phyloP scores from a whole-genome alignment of 2,888 invertebrate species.

The Zygothrica quintamaculata region DNA sequence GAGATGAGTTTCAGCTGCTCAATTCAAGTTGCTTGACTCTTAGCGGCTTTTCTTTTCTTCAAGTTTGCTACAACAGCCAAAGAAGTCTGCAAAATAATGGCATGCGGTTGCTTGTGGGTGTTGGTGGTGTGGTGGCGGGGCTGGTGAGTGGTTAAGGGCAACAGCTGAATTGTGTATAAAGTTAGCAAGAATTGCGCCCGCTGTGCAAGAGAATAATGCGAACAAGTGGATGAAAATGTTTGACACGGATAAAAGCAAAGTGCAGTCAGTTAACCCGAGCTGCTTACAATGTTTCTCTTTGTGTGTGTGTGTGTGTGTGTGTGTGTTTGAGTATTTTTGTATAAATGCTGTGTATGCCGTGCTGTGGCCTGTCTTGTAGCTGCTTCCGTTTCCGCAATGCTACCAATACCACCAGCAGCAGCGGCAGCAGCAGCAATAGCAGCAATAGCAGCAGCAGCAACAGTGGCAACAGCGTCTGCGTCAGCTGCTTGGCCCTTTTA shows the following conservation, averaged over 20 bases:
- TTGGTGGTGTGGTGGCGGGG: not conserved
- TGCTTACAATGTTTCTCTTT: slow-evolving; percentile 3
- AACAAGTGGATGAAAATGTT: slow-evolving; percentile 80
- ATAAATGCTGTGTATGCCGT: slow-evolving; percentile 52
- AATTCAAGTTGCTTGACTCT: slow-evolving; percentile 7
- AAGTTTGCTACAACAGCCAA: slow-evolving; percentile 49
- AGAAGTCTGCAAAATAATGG: not conserved
- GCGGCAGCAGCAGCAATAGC: slow-evolving; percentile 38
- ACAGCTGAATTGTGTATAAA: not conserved
- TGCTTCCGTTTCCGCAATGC: slow-evolving; percentile 71
- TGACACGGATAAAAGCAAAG: slow-evolving; percentile 74
- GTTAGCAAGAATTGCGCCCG: slow-evolving; percentile 25
- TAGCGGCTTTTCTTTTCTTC: slow-evolving; percentile 57
- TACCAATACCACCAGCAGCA: slow-evolving; percentile 27
- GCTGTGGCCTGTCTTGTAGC: slow-evolving; percentile 71
- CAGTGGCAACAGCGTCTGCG: slow-evolving; percentile 23
- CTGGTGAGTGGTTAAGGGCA: too few relatives aligned
- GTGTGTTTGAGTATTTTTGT: slow-evolving; percentile 7
- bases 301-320: slow-evolving; percentile 14
- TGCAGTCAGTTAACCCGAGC: slow-evolving; percentile 51
- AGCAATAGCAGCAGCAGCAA: slow-evolving; percentile 39
- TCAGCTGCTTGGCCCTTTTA: slow-evolving; percentile 66
- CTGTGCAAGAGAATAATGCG: slow-evolving; percentile 68
- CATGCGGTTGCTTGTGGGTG: not conserved
- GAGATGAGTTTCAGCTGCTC: slow-evolving; percentile 30